These are phyloP conservation scores for Propithecus deckenii DNA, from an alignment of 2,797 vertebrate species.

Conservation along the genomic window DNA sequence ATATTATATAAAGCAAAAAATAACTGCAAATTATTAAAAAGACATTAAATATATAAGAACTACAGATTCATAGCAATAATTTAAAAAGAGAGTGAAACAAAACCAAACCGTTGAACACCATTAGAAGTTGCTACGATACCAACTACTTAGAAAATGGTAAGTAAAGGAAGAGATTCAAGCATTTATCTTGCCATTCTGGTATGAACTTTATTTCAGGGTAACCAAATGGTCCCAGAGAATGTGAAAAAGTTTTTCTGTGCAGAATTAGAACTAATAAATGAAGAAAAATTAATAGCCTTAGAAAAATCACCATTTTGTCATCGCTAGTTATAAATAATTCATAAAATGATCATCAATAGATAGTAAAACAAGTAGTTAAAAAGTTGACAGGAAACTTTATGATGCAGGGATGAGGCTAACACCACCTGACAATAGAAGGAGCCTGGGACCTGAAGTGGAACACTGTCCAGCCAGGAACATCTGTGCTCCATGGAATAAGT, in stretches of 20 bases:
- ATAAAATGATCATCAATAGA: not conserved
- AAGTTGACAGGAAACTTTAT: not conserved
- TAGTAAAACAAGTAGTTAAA: not conserved
- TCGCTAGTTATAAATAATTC: not conserved
- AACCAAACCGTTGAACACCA: not conserved
- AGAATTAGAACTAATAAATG: slow-evolving; percentile 46
- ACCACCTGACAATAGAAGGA: not conserved
- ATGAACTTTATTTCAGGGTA: slow-evolving; percentile 58
- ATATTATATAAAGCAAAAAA: slow-evolving; percentile 18
- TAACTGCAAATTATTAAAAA: not conserved
- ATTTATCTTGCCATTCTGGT: slow-evolving; percentile 20
- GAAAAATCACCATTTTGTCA: slow-evolving; percentile 41
- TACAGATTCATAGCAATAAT: not conserved
- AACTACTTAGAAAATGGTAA: not conserved
- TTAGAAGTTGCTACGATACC: not conserved
- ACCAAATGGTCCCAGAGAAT: not conserved
- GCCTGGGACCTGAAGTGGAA: not conserved
- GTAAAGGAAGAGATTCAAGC: not conserved
- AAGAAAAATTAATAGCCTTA: not conserved
- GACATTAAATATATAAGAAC: slow-evolving; percentile 28
- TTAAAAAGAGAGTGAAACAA: slow-evolving; percentile 13
- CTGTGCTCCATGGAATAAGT: not conserved
- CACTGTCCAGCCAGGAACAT: not conserved
- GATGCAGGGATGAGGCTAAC: not conserved
- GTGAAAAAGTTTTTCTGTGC: not conserved